These are phyloP conservation scores for Penaeus indicus DNA, from an alignment of 1,140 invertebrate genomes.

Conservation along the genomic window DNA sequence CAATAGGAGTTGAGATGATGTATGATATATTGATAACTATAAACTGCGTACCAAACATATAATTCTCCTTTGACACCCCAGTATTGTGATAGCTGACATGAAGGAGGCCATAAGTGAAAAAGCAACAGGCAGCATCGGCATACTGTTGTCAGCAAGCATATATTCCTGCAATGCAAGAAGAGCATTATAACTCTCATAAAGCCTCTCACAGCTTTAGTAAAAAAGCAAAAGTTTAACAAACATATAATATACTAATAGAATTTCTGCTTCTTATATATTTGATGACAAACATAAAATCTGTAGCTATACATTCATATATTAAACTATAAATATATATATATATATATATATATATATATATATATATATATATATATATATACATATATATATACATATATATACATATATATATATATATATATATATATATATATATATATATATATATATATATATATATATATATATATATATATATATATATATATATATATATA, in stretches of 20 bases:
- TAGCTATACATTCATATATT: too few species aligned
- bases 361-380: too few species aligned
- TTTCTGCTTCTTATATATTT: too few species aligned
- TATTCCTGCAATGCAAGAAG: slow-evolving; percentile 78
- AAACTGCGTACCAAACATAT: slow-evolving; percentile 86
- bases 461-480: too few species aligned
- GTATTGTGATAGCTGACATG: slow-evolving; percentile 93
- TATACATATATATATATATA: too few species aligned
- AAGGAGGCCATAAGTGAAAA: slow-evolving; percentile 93
- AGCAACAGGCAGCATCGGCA: slow-evolving; percentile 83
- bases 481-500: too few species aligned
- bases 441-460: too few species aligned
- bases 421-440: too few species aligned
- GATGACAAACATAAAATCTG: too few species aligned
- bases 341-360: too few species aligned
- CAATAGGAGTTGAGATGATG: slow-evolving; percentile 83
- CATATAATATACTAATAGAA: too few species aligned
- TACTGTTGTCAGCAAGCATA: slow-evolving; percentile 82
- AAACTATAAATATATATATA: background rate
- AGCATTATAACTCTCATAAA: background rate
- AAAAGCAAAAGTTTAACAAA: background rate
- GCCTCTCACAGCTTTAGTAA: background rate
- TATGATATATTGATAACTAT: slow-evolving; percentile 87
- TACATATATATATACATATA: slow-evolving; percentile 71
- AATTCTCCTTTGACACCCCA: slow-evolving; percentile 91